phyloP scores from a whole-genome alignment of 23 tunicate species.

The Halocynthia roretzi region DNA sequence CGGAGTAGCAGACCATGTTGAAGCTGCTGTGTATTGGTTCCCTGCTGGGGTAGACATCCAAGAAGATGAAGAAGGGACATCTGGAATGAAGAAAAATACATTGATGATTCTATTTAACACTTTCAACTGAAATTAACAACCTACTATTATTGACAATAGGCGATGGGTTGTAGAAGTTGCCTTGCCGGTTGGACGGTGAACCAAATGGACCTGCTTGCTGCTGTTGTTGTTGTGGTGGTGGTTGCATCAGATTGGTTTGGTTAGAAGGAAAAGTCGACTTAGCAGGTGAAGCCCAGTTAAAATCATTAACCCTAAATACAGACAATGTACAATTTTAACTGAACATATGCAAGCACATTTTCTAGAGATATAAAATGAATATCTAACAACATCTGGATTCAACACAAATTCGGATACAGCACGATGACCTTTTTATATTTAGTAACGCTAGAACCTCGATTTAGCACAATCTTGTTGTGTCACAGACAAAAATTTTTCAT shows the following conservation, averaged over 20 bases:
- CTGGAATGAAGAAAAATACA: background rate
- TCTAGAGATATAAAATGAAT: background rate
- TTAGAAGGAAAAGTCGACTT: background rate
- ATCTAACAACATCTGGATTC: background rate
- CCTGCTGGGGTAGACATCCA: constrained; percentile 9
- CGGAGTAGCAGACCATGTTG: background rate
- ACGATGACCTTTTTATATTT: too few relatives aligned
- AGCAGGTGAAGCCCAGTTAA: constrained; percentile 4
- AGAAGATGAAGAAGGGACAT: background rate
- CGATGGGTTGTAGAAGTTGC: background rate
- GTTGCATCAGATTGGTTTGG: constrained; percentile 1
- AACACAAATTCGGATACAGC: background rate
- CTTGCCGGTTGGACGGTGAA: background rate
- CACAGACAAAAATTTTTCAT: too few relatives aligned
- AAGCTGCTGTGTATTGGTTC: background rate
- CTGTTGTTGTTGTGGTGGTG: background rate
- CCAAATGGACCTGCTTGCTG: constrained; percentile 1
- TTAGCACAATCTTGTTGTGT: too few relatives aligned
- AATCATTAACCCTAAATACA: background rate
- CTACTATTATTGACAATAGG: background rate
- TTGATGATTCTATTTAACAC: background rate
- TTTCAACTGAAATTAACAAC: background rate
- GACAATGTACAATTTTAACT: background rate
- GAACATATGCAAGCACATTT: background rate
- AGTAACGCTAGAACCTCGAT: too few relatives aligned